A percentile compares a stretch with the other conserved stretches of the same genome.
Conservation (phyloP, 1,140 invertebrate species). For the Apis cerana region DNA sequence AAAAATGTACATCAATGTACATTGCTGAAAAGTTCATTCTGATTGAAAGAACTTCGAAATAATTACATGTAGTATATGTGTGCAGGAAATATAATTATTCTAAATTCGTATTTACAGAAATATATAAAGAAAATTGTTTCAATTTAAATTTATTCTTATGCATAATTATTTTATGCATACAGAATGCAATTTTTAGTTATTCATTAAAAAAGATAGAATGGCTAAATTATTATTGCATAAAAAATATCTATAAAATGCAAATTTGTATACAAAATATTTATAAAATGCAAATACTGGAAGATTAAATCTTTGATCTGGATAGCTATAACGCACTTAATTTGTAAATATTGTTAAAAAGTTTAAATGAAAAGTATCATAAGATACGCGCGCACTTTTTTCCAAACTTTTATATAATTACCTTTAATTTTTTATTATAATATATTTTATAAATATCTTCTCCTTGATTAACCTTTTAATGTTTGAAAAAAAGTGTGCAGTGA, state of each 20-base stretch:
- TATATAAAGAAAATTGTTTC: constrained; percentile 19
- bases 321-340: constrained; percentile 39
- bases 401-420: constrained; percentile 27
- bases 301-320: constrained; percentile 54
- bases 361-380: constrained; percentile 29
- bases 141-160: constrained; percentile 48
- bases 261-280: constrained; percentile 48
- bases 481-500: constrained; percentile 46
- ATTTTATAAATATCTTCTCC: constrained; percentile 40
- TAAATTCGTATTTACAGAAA: constrained; percentile 39
- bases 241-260: constrained; percentile 45
- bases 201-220: constrained; percentile 24
- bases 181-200: constrained; percentile 7
- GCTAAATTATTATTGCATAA: constrained; percentile 32
- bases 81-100: constrained; percentile 29
- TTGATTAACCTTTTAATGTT: constrained; percentile 22
- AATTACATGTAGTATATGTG: neutral
- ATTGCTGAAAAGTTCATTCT: constrained; percentile 23
- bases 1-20: constrained; percentile 38
- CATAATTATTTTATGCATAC: constrained; percentile 40
- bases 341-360: constrained; percentile 61
- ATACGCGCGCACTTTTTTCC: constrained; percentile 39
- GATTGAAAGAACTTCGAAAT: constrained; percentile 4
- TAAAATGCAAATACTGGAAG: constrained; percentile 41
- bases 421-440: constrained; percentile 38